Evolutionary conservation across 2,113 vertebrate genomes (phyloP).

Genomic region (Varanus komodoensis): DNA sequence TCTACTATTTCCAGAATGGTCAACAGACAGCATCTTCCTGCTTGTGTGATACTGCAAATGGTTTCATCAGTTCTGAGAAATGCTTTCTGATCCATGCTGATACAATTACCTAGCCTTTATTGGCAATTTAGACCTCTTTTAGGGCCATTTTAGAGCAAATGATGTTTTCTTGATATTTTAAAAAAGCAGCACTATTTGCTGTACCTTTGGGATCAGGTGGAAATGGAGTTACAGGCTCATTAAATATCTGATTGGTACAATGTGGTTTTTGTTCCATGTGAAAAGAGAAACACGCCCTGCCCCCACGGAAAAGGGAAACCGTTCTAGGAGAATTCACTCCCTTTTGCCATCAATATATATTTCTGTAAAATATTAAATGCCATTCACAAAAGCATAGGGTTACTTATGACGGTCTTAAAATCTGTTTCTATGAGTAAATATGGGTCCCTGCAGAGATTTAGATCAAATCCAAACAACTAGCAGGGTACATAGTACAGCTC

Average conservation of each 20-base stretch:
- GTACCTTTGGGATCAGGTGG: conserved; percentile 85
- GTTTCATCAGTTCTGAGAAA: conserved; percentile 84
- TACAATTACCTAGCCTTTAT: conserved; percentile 87
- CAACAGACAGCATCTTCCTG: conserved; percentile 62
- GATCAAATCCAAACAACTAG: neutral
- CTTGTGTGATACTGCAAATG: conserved; percentile 77
- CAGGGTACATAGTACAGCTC: neutral
- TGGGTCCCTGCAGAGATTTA: neutral
- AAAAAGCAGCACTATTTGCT: conserved; percentile 82
- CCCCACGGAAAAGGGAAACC: conserved; percentile 37
- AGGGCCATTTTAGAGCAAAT: conserved; percentile 88
- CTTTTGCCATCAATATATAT: conserved; percentile 59
- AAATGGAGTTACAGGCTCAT: conserved; percentile 86
- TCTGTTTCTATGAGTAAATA: conserved; percentile 14
- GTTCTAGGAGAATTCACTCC: conserved; percentile 52
- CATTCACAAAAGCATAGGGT: conserved; percentile 44
- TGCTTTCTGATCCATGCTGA: conserved; percentile 89
- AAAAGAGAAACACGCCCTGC: conserved; percentile 14
- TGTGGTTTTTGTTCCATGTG: conserved; percentile 72
- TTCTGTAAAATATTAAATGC: conserved; percentile 58
- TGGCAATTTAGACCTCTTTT: conserved; percentile 90
- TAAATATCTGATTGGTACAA: conserved; percentile 82
- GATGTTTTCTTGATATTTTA: conserved; percentile 87
- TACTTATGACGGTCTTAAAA: conserved; percentile 58
- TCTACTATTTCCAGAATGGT: conserved; percentile 70